Evolutionary conservation across 2,888 invertebrate species (phyloP).

Genomic region (Drosophila parthenogenetica): DNA sequence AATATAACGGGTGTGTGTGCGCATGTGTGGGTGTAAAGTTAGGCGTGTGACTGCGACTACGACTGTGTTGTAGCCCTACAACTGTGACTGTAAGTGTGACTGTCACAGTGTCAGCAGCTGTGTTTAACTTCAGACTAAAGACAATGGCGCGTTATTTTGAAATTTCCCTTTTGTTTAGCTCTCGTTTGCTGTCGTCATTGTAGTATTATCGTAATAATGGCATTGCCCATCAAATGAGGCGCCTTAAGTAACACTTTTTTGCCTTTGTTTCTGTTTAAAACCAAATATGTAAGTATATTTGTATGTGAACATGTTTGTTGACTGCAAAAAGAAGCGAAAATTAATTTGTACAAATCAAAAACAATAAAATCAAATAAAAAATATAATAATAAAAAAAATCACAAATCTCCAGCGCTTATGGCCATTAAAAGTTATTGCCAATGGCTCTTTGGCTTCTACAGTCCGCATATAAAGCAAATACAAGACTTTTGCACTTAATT

Average conservation of each 20-base stretch:
- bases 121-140: conserved; percentile 15
- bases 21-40: conserved; percentile 3
- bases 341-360: conserved; percentile 13
- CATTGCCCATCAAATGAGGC: conserved; percentile 11
- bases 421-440: conserved; percentile 47
- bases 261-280: not conserved
- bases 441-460: conserved; percentile 32
- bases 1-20: not conserved
- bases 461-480: conserved; percentile 56
- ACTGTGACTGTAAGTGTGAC: conserved; percentile 1
- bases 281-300: not conserved
- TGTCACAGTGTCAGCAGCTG: conserved; percentile 7
- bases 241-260: conserved; percentile 1
- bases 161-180: conserved; percentile 33
- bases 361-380: conserved; percentile 35
- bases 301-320: not conserved
- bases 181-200: not conserved
- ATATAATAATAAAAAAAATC: conserved; percentile 43
- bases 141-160: conserved; percentile 12
- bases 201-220: conserved; percentile 4
- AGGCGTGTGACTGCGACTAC: conserved; percentile 14
- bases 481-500: conserved; percentile 73
- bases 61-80: not conserved
- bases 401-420: conserved; percentile 42
- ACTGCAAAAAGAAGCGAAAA: conserved; percentile 13